Percentiles rank a stretch among this genome's conserved stretches.
phyloP scores from a whole-genome alignment of 2,113 vertebrate species.

The Xyliphius kryptos region DNA sequence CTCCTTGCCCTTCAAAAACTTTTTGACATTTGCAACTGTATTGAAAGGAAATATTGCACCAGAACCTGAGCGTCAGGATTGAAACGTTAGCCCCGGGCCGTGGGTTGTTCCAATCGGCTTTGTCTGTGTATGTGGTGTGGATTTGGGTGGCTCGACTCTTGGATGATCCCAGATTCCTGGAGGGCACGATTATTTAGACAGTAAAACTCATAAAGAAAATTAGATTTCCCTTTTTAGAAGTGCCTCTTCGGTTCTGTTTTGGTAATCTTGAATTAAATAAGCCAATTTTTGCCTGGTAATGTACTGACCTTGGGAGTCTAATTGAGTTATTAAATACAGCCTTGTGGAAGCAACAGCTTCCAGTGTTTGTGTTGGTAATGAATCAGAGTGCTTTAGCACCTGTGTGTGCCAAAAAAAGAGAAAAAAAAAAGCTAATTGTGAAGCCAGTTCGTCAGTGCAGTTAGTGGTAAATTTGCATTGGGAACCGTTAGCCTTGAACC shows the following conservation, averaged over 20 bases:
- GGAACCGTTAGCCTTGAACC: too few species aligned
- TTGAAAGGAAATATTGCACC: constrained; percentile 5
- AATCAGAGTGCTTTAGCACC: not conserved
- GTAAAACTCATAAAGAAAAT: constrained; percentile 21
- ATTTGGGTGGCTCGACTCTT: constrained; percentile 4
- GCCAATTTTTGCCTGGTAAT: not conserved
- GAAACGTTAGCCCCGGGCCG: not conserved
- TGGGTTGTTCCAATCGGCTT: not conserved
- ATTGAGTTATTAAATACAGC: constrained; percentile 21
- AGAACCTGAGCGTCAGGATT: not conserved
- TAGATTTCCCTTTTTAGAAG: constrained; percentile 6
- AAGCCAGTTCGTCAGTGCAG: too few species aligned
- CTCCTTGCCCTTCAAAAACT: not conserved
- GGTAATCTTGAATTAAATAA: constrained; percentile 12
- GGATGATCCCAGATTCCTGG: constrained; percentile 7
- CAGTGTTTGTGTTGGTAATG: constrained; percentile 13
- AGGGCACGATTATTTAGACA: constrained; percentile 20
- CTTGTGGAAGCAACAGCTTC: constrained; percentile 13
- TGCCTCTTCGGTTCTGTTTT: constrained; percentile 1
- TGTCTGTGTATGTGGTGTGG: not conserved
- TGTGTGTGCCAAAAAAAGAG: not conserved
- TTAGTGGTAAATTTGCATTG: too few species aligned
- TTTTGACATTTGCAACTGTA: constrained; percentile 20
- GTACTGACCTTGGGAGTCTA: not conserved
- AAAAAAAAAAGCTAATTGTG: too few species aligned